These are phyloP conservation scores for Steinernema hermaphroditum DNA, from an alignment of 2,888 invertebrate genomes.

Conservation along the genomic window DNA sequence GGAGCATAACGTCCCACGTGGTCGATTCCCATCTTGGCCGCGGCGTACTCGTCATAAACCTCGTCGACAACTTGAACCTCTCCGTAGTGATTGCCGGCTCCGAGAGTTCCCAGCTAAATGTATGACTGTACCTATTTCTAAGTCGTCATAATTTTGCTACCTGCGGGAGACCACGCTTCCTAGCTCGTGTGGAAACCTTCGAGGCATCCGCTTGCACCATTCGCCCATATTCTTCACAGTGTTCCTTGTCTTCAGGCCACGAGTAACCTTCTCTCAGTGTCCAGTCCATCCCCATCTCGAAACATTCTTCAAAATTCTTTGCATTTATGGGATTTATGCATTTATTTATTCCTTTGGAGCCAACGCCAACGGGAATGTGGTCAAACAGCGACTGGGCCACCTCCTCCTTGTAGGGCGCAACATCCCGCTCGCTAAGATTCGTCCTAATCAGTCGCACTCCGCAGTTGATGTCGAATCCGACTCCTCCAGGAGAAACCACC, in stretches of 20 bases:
- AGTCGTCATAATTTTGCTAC: slow-evolving; percentile 57
- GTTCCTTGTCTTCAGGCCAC: slow-evolving; percentile 99
- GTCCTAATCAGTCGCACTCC: slow-evolving; percentile 92
- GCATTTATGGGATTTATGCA: slow-evolving; percentile 52
- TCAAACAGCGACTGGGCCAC: slow-evolving; percentile 94
- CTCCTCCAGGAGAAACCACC: slow-evolving; percentile 95
- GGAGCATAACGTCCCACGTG: slow-evolving; percentile 90
- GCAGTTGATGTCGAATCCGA: slow-evolving; percentile 98
- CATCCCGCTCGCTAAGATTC: slow-evolving; percentile 89
- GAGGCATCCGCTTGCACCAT: slow-evolving; percentile 98
- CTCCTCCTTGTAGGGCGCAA: slow-evolving; percentile 87
- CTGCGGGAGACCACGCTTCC: slow-evolving; percentile 94
- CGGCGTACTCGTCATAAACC: slow-evolving; percentile 93
- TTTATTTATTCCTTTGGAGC: slow-evolving; percentile 69
- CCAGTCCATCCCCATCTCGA: slow-evolving; percentile 99
- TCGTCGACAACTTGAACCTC: slow-evolving; percentile 99
- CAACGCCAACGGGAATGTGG: slow-evolving; percentile 98
- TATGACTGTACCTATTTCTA: not conserved
- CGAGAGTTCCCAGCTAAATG: slow-evolving; percentile 81
- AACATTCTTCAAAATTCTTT: slow-evolving; percentile 68
- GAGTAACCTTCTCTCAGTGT: slow-evolving; percentile 91
- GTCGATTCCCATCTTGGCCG: slow-evolving; percentile 97
- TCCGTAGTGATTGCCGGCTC: slow-evolving; percentile 93
- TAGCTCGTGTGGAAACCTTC: slow-evolving; percentile 77
- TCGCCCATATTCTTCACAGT: slow-evolving; percentile 98